A percentile compares a stretch with the other conserved stretches of the same genome.
phyloP scores from a whole-genome alignment of 2,888 invertebrate species.

The Eumerus sabulonum region DNA sequence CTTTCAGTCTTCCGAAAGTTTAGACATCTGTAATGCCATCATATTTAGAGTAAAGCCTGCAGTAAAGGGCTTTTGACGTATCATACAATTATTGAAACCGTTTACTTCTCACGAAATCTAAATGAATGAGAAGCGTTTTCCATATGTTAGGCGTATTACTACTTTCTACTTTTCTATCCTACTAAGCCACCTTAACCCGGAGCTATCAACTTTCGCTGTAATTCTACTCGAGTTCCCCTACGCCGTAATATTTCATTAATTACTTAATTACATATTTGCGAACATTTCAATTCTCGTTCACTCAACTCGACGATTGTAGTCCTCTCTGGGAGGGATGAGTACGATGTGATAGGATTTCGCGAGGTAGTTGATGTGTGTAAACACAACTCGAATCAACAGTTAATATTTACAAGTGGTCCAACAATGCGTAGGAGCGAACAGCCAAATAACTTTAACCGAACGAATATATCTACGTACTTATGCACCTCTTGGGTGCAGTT shows the following conservation, averaged over 20 bases:
- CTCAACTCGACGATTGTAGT: not conserved
- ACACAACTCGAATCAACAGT: slow-evolving; percentile 34
- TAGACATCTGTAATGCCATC: slow-evolving; percentile 29
- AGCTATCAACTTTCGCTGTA: not conserved
- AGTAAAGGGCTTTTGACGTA: slow-evolving; percentile 11
- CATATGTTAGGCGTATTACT: too few species aligned
- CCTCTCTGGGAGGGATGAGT: too few species aligned
- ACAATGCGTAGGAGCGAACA: slow-evolving; percentile 25
- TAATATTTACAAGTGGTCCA: slow-evolving; percentile 28
- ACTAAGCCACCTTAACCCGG: too few species aligned
- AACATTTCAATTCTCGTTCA: slow-evolving; percentile 29
- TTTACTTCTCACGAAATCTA: too few species aligned
- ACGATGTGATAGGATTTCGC: too few species aligned
- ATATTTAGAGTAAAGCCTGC: slow-evolving; percentile 12
- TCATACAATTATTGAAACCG: slow-evolving; percentile 7
- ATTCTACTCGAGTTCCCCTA: not conserved
- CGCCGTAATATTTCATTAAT: slow-evolving; percentile 35
- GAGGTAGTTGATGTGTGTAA: slow-evolving; percentile 18
- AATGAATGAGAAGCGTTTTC: too few species aligned
- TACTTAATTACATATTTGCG: slow-evolving; percentile 42
- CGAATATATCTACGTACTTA: not conserved
- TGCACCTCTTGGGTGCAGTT: not conserved
- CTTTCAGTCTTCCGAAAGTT: slow-evolving; percentile 25
- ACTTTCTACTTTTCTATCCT: too few species aligned
- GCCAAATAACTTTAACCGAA: slow-evolving; percentile 14